phyloP scores from a whole-genome alignment of 2,888 invertebrate species.

The Smittia aterrima region DNA sequence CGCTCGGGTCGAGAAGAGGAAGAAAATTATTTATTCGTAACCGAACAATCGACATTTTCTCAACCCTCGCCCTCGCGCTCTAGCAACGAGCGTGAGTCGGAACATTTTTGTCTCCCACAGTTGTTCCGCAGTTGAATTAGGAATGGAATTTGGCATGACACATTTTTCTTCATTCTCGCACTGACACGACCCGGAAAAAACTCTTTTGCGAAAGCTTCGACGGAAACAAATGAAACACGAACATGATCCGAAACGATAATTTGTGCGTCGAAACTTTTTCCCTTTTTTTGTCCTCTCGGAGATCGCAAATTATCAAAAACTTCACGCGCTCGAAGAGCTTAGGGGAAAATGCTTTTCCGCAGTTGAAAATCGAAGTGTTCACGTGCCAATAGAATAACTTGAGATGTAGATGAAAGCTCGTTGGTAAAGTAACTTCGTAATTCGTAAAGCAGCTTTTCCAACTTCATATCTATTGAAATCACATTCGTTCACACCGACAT shows the following conservation, averaged over 20 bases:
- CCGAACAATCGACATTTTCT: conserved; percentile 39
- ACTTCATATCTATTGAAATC: no score
- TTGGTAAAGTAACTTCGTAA: no score
- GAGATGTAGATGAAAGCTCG: no score
- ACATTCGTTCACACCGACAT: no score
- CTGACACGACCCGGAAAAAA: neutral
- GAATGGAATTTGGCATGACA: conserved; percentile 37
- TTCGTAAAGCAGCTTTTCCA: no score
- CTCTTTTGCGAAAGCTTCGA: neutral
- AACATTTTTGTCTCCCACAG: conserved; percentile 23
- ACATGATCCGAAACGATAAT: conserved; percentile 40
- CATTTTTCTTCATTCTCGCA: conserved; percentile 27
- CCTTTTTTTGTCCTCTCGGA: neutral
- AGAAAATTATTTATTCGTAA: conserved; percentile 36
- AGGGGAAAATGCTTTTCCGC: neutral
- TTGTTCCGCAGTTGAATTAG: conserved; percentile 13
- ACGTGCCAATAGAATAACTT: no score
- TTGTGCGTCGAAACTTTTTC: conserved; percentile 4
- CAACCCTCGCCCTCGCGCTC: conserved; percentile 7
- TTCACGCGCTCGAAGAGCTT: neutral
- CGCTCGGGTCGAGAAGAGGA: neutral
- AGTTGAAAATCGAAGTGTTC: no score
- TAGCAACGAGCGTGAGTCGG: neutral
- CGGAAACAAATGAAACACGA: conserved; percentile 25
- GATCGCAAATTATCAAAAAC: conserved; percentile 4